These are phyloP conservation scores for Ctenopoma multispine DNA, from an alignment of 2,797 vertebrate species.

Conservation along the genomic window DNA sequence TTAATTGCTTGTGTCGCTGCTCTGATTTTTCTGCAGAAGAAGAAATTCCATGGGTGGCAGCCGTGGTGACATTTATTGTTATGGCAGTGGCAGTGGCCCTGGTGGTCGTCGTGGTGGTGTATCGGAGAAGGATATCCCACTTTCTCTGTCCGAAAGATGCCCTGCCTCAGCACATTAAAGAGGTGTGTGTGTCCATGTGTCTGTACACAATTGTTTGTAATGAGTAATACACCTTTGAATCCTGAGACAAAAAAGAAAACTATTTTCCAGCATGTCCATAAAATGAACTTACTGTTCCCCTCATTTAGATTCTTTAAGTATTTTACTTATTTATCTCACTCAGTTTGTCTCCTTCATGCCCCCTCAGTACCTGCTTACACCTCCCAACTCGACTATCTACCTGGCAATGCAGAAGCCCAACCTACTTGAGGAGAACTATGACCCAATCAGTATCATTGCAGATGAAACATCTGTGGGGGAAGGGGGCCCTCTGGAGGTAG, in stretches of 20 bases:
- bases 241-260: background rate
- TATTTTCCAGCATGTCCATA: background rate
- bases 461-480: background rate
- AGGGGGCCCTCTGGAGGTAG: slow-evolving; percentile 9
- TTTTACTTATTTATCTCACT: background rate
- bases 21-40: slow-evolving; percentile 37
- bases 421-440: slow-evolving; percentile 58
- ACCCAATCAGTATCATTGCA: slow-evolving; percentile 50
- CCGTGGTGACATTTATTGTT: slow-evolving; percentile 20
- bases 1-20: background rate
- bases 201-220: background rate
- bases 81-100: slow-evolving; percentile 9
- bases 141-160: slow-evolving; percentile 60
- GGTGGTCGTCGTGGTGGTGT: slow-evolving; percentile 28
- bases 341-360: rapidly evolving
- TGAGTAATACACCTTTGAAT: background rate
- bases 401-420: slow-evolving; percentile 35
- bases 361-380: slow-evolving; percentile 46
- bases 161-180: slow-evolving; percentile 53
- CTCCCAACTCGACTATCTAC: slow-evolving; percentile 18
- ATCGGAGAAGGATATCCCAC: slow-evolving; percentile 50
- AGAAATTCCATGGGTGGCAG: slow-evolving; percentile 45
- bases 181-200: slow-evolving; percentile 48
- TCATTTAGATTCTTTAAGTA: background rate
- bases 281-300: background rate